Base-by-base conservation (phyloP, 2,888 invertebrate genomes). In the Drosophila maculinotata region DNA sequence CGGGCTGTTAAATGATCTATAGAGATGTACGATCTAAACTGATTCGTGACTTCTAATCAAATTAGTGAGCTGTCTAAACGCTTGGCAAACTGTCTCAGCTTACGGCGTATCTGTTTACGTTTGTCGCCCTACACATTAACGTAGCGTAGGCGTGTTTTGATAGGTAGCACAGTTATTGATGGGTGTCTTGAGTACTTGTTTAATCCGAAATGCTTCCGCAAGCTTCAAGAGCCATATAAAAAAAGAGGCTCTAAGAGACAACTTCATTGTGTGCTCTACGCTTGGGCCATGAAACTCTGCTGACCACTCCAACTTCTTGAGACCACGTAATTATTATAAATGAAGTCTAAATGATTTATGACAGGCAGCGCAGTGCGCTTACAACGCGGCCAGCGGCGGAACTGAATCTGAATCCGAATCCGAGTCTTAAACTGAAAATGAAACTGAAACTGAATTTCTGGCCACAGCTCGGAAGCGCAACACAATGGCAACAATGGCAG, bases 291-390 rank as follows among this genome's bases (percentile, higher is more conserved):
- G 83, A 79, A 65, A 72, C 4, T 2, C 20, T 38, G 44, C 52
- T 77, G 71, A 69, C 75, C 81, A 69, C 58, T 69, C 63, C 23
- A 67, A 49, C 81, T 65, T 72, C 69, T 75, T 60, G 41, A 75
- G 70, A 20, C 44, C 63, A 47, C 71, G 74, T 86, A 77, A 82
- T 82, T 82, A 82, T 83, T 82, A 86, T 83, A 82, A 82, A 82
- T 82, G 86, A 86, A 82, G 75, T 80, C 72, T 47, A 77, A 73
- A 82, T 82, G 81, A 82, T 82, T 86, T 86, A 82, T 82, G 81
- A 80, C 73, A 45, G 48, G 23, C 36, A 54, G 33, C 39, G 45
- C 39, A 60, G 54, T 69, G 75, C 80, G 69, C 69, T 81, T 83
- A 81, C 81, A 86, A 60, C 80, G 66, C 71, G 60, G 57, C 56